phyloP scores from a whole-genome alignment of 2,797 vertebrate genomes.

The Thalassophryne amazonica region DNA sequence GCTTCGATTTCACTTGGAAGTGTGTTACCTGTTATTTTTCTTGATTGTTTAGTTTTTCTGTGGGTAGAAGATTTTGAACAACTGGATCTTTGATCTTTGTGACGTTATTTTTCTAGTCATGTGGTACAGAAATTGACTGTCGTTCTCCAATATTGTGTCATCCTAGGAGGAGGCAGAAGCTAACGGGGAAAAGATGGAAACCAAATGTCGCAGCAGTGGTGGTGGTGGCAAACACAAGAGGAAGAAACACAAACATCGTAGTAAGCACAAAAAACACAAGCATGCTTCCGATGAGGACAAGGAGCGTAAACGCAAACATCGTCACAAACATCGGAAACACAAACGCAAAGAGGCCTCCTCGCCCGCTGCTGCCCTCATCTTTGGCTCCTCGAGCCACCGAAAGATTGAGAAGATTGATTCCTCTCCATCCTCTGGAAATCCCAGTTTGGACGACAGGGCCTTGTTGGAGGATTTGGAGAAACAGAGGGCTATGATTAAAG shows the following conservation, averaged over 20 bases:
- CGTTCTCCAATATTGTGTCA: background rate
- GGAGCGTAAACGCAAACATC: conserved; percentile 94
- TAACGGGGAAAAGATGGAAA: conserved; percentile 76
- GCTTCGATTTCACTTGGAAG: background rate
- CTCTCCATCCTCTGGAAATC: conserved; percentile 75
- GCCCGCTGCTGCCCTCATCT: conserved; percentile 38
- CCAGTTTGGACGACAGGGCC: conserved; percentile 90
- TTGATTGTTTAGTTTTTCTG: background rate
- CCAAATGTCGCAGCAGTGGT: conserved; percentile 73
- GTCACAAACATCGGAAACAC: conserved; percentile 97
- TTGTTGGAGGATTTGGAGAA: conserved; percentile 97
- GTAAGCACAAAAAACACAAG: conserved; percentile 99
- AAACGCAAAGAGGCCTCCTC: conserved; percentile 91
- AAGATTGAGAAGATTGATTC: conserved; percentile 68
- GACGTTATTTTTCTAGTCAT: no score
- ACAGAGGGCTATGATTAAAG: conserved; percentile 97
- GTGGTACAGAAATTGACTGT: background rate
- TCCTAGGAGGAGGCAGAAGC: conserved; percentile 63
- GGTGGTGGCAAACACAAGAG: conserved; percentile 89
- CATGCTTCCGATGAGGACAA: conserved; percentile 93
- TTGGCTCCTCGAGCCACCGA: conserved; percentile 46
- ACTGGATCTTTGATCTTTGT: no score
- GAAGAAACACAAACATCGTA: conserved; percentile 99
- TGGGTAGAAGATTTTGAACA: no score
- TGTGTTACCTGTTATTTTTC: background rate